These are phyloP conservation scores for Oophaga sylvatica DNA, from an alignment of 2,797 vertebrate genomes.

Conservation along the genomic window DNA sequence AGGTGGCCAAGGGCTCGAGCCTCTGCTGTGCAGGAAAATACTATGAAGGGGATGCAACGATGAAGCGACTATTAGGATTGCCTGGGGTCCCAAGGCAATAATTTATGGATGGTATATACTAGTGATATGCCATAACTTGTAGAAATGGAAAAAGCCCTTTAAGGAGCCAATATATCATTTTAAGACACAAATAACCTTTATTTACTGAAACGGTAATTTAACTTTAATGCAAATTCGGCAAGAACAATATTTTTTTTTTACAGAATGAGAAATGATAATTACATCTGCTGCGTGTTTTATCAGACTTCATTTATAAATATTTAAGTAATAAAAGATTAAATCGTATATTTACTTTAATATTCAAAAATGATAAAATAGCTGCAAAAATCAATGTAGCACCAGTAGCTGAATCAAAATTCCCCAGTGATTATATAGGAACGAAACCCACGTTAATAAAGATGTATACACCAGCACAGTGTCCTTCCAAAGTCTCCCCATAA, in stretches of 20 bases:
- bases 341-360: background rate
- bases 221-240: background rate
- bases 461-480: slow-evolving; percentile 62
- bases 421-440: background rate
- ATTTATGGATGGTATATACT: no score
- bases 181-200: background rate
- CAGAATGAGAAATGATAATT: background rate
- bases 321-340: background rate
- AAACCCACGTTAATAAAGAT: slow-evolving; percentile 15
- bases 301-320: background rate
- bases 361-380: background rate
- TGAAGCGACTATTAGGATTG: no score
- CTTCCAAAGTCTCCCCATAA: slow-evolving; percentile 58
- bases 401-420: background rate
- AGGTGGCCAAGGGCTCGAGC: no score
- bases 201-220: background rate
- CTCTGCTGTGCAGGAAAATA: no score
- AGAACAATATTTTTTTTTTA: background rate
- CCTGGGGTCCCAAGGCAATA: no score
- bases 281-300: background rate
- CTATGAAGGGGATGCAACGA: no score
- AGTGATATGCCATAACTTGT: no score
- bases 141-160: no score
- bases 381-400: background rate
- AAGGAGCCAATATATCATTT: background rate